Evolutionary conservation across 2,113 vertebrate species (phyloP).

Genomic region (Maccullochella peelii): DNA sequence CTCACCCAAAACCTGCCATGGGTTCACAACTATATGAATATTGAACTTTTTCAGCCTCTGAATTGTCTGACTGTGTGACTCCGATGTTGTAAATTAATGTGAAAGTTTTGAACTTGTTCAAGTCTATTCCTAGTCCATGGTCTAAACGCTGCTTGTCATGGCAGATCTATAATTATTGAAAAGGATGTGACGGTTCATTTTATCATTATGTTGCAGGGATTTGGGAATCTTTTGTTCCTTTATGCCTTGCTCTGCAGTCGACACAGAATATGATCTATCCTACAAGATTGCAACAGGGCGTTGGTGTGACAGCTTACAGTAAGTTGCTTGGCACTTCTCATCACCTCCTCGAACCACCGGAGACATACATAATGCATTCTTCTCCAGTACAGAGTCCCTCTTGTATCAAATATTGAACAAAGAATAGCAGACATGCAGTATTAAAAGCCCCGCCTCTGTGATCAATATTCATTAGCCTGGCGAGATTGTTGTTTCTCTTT

Average conservation of each 20-base stretch:
- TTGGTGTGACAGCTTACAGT: constrained; percentile 45
- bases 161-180: background rate
- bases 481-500: constrained; percentile 54
- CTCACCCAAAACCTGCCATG: background rate
- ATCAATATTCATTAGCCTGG: constrained; percentile 77
- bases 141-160: background rate
- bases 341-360: constrained; percentile 48
- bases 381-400: constrained; percentile 38
- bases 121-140: background rate
- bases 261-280: constrained; percentile 12
- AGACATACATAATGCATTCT: constrained; percentile 58
- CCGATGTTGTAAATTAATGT: constrained; percentile 1
- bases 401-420: constrained; percentile 71
- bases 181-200: background rate
- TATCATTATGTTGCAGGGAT: background rate
- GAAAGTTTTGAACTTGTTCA: constrained; percentile 9
- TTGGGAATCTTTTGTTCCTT: background rate
- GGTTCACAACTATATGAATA: background rate
- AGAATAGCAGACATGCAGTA: constrained; percentile 60
- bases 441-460: constrained; percentile 63
- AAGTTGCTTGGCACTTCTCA: constrained; percentile 52
- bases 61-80: constrained; percentile 4
- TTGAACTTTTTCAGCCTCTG: background rate
- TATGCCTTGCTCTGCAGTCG: background rate
- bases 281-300: constrained; percentile 45